Evolutionary conservation across 2,113 vertebrate species (phyloP).

Genomic region (Oreotrochilus melanogaster): DNA sequence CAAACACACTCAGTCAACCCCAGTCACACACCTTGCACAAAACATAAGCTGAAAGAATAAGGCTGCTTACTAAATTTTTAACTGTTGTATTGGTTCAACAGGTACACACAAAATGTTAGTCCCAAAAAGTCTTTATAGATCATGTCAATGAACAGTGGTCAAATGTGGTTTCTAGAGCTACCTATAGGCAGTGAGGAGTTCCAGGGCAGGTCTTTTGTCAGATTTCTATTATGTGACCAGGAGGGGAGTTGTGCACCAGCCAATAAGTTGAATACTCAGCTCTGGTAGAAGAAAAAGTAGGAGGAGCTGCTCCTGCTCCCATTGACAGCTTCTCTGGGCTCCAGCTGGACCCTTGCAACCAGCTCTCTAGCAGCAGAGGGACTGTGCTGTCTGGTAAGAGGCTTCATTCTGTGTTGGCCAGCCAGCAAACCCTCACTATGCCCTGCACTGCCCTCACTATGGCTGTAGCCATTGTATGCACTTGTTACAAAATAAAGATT

Average conservation of each 20-base stretch:
- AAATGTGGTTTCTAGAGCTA: not conserved
- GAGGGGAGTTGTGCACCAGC: not conserved
- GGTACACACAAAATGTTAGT: not conserved
- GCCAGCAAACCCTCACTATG: not conserved
- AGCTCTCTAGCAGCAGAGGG: not conserved
- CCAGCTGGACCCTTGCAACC: not conserved
- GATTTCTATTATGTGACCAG: not conserved
- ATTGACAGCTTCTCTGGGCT: not conserved
- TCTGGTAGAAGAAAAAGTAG: not conserved
- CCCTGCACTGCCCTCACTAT: not conserved
- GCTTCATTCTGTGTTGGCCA: not conserved
- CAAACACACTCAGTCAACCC: not conserved
- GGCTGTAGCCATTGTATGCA: not conserved
- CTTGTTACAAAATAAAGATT: not conserved
- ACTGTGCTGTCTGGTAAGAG: fast-evolving
- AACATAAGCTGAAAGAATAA: not conserved
- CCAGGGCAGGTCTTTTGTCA: not conserved
- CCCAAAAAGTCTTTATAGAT: not conserved
- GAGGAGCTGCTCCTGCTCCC: not conserved
- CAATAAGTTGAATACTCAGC: fast-evolving
- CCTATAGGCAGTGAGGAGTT: not conserved
- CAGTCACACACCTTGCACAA: not conserved
- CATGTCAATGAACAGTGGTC: not conserved
- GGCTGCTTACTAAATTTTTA: not conserved
- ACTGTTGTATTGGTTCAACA: not conserved